Evolutionary conservation across 1,140 invertebrate genomes (phyloP).

Genomic region (Mercenaria mercenaria): DNA sequence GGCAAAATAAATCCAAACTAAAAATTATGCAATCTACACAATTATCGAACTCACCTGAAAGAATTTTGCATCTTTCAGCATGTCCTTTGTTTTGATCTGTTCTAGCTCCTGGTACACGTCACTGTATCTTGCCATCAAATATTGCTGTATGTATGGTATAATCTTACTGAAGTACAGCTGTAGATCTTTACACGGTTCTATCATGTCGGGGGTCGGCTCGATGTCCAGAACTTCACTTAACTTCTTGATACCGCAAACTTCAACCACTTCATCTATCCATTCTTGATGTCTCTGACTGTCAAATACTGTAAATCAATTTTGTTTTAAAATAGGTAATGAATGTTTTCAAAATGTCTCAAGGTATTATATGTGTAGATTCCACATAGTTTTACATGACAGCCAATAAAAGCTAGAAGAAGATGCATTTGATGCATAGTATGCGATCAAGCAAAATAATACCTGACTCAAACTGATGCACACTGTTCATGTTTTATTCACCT

Average conservation of each 20-base stretch:
- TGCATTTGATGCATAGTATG: too few relatives aligned
- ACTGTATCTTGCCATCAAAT: constrained; percentile 69
- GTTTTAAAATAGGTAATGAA: too few relatives aligned
- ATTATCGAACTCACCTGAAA: constrained; percentile 75
- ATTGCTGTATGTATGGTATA: constrained; percentile 78
- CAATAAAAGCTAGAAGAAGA: too few relatives aligned
- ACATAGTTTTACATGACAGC: too few relatives aligned
- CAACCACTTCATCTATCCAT: constrained; percentile 62
- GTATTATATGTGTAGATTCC: too few relatives aligned
- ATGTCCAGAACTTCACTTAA: constrained; percentile 75
- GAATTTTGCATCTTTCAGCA: constrained; percentile 75
- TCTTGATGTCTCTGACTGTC: neutral
- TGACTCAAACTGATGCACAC: too few relatives aligned
- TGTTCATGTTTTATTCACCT: too few relatives aligned
- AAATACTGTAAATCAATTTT: neutral
- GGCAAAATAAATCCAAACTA: too few relatives aligned
- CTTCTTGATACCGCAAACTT: constrained; percentile 71
- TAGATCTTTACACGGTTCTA: constrained; percentile 73
- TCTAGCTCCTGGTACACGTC: constrained; percentile 73
- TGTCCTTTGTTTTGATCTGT: constrained; percentile 65
- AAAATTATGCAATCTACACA: too few relatives aligned
- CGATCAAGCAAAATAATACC: too few relatives aligned
- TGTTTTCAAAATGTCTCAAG: too few relatives aligned
- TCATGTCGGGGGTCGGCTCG: constrained; percentile 73
- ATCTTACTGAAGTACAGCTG: constrained; percentile 77